A percentile compares a stretch with the other conserved stretches of the same genome.
Conservation (phyloP, 2,113 vertebrate genomes). For the Haplotaxodon microlepis region DNA sequence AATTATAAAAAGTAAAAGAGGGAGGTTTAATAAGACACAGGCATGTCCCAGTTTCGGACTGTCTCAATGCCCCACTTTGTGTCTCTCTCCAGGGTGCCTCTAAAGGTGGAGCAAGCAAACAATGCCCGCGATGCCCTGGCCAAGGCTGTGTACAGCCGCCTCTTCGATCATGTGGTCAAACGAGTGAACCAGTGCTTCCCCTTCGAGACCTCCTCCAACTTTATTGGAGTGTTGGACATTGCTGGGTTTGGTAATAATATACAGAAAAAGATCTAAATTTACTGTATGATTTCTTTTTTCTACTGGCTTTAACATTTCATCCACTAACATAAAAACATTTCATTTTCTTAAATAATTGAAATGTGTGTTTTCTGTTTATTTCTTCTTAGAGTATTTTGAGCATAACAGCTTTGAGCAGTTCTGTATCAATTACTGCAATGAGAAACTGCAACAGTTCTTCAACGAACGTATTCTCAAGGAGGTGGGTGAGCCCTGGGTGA, state of each 20-base stretch:
- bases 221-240: constrained; percentile 97
- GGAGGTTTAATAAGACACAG: not conserved
- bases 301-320: not conserved
- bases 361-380: constrained; percentile 45
- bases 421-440: constrained; percentile 99
- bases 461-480: constrained; percentile 99
- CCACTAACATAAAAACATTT: not conserved
- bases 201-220: constrained; percentile 87
- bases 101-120: constrained; percentile 98
- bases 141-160: constrained; percentile 93
- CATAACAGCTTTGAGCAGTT: constrained; percentile 99
- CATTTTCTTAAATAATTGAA: constrained; percentile 21
- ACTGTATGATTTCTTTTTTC: not conserved
- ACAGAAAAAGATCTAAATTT: not conserved
- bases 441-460: constrained; percentile 99
- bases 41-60: constrained; percentile 37
- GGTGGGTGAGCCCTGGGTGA: constrained; percentile 68
- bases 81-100: constrained; percentile 80
- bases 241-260: constrained; percentile 89
- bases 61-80: constrained; percentile 33
- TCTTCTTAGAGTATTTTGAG: constrained; percentile 89
- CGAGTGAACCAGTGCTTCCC: constrained; percentile 97
- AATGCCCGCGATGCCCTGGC: constrained; percentile 94
- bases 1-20: not conserved
- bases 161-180: constrained; percentile 96